Evolutionary conservation across 2,113 vertebrate species (phyloP).

Genomic region (Emydura subglobosa): DNA sequence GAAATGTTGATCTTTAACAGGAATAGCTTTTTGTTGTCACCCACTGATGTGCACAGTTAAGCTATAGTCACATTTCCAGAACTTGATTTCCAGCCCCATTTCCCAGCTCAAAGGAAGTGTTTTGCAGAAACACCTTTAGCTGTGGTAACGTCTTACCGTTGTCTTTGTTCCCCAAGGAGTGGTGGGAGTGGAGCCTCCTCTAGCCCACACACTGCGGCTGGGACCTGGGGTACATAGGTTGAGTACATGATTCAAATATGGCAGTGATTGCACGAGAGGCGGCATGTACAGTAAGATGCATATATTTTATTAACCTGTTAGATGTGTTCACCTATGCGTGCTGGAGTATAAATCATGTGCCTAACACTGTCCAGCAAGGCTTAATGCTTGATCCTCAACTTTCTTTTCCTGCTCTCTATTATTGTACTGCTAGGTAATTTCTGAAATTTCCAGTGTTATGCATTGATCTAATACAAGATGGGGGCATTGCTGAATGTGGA

Average conservation of each 20-base stretch:
- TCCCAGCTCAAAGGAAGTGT: background rate
- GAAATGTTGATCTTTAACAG: background rate
- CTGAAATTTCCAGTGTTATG: background rate
- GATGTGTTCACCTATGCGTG: background rate
- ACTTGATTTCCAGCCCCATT: background rate
- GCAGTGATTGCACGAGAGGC: background rate
- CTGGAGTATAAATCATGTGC: slow-evolving; percentile 58
- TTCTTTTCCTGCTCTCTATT: background rate
- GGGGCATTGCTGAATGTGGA: background rate
- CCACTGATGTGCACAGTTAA: fast-evolving
- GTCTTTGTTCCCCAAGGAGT: background rate
- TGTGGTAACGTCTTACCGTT: background rate
- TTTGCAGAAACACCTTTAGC: slow-evolving; percentile 15
- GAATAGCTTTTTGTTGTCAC: background rate
- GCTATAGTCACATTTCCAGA: background rate
- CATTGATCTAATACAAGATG: background rate
- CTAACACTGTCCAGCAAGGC: slow-evolving; percentile 61
- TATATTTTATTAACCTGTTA: slow-evolving; percentile 70
- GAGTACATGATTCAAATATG: background rate
- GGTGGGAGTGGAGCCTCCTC: background rate
- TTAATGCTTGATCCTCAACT: background rate
- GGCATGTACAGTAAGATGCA: slow-evolving; percentile 46
- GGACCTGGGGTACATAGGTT: background rate
- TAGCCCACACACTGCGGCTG: background rate
- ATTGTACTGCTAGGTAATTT: background rate